Base-by-base conservation (phyloP, 1,140 invertebrate genomes). In the Reticulitermes speratus region DNA sequence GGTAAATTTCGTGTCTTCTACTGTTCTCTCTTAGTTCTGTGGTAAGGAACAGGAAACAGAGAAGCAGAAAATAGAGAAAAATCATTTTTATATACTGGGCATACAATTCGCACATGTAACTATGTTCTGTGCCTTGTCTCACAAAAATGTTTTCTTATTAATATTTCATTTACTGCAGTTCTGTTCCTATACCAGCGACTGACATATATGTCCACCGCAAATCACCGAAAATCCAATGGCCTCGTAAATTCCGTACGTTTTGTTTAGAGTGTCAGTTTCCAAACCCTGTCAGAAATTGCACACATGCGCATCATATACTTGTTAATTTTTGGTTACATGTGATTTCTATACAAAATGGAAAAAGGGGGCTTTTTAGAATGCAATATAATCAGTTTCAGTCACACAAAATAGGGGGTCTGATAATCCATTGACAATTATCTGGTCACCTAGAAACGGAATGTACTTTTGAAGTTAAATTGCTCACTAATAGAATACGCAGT, bases 401-500 rank as follows among this genome's bases (percentile, higher is more conserved):
- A 30, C 65, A 75, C n/a, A 75, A 9, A 75, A 75, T 25, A 6
- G 3, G 25, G 25, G 65, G 0, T 38, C n/a, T 75, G 65, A 30
- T 75, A 25, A 30, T 75, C 65, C 65, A 75, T 14, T 30, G 65
- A 75, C 65, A n/a, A 75, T 75, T 75, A 75, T 11, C 65, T 75
- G 65, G 65, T 75, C 65, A 30, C 65, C 65, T 75, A 75, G 65
- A 75, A 75, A 75, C n/a, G 25, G 25, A 30, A 75, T 75, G 65
- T 25, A 75, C 65, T 75, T 55, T 75, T 75, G 65, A 75, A 75
- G 65, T 75, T 75, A 75, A 75, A 75, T 75, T 75, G n/a, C 65
- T 25, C n/a, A 8, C 65, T 75, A 75, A 75, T 75, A 75, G 65
- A 75, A 30, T 30, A 75, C n/a, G n/a, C 65, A 75, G 25, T 75